Conservation (phyloP, 1,140 invertebrate genomes). For the Drosophila kurseongensis region DNA sequence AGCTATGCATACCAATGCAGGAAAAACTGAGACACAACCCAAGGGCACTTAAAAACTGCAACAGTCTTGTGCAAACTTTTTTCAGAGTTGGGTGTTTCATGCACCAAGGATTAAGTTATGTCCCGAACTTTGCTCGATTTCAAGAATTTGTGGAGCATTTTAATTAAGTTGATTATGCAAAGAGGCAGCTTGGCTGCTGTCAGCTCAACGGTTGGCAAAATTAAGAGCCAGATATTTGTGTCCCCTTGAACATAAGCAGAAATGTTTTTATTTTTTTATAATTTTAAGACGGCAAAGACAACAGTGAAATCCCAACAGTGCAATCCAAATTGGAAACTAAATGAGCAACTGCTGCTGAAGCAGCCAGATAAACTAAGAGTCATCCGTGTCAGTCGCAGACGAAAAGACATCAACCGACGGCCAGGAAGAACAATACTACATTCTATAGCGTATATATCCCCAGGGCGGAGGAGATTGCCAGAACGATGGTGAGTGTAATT, state of each 20-base stretch:
- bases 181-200: constrained; percentile 8
- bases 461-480: constrained; percentile 3
- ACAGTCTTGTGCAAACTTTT: constrained; percentile 27
- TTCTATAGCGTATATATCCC: not conserved
- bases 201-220: not conserved
- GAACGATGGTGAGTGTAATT: constrained; percentile 57
- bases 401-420: constrained; percentile 3
- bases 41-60: constrained; percentile 17
- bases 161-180: constrained; percentile 30
- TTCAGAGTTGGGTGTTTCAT: constrained; percentile 1
- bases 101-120: constrained; percentile 16
- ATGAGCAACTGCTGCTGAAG: constrained; percentile 20
- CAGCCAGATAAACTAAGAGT: constrained; percentile 9
- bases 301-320: constrained; percentile 19
- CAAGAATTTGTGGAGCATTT: constrained; percentile 4
- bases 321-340: constrained; percentile 35
- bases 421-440: not conserved
- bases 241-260: constrained; percentile 1
- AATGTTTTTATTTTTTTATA: constrained; percentile 10
- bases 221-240: not conserved
- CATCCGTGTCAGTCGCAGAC: constrained; percentile 18
- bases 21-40: constrained; percentile 32
- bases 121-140: not conserved
- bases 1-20: constrained; percentile 28
- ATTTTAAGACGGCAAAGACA: not conserved